Evolutionary conservation across 2,797 vertebrate species (phyloP).

Genomic region (Hydrophis major): DNA sequence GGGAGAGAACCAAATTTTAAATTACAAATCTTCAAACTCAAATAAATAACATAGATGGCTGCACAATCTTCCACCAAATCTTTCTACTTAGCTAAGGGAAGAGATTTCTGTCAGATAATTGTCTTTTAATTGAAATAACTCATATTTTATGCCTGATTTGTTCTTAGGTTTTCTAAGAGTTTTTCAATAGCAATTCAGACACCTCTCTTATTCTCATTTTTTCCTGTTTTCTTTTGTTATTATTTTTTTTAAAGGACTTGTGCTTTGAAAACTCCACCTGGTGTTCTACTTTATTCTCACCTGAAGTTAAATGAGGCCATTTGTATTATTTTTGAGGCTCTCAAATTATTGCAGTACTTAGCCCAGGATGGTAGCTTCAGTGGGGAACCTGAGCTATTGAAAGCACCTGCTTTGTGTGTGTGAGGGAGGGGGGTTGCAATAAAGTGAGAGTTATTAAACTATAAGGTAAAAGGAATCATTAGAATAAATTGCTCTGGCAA

Average conservation of each 20-base stretch:
- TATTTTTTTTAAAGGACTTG: slow-evolving; percentile 17
- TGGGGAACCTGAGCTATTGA: slow-evolving; percentile 24
- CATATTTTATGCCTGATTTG: slow-evolving; percentile 16
- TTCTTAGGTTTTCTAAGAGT: slow-evolving; percentile 16
- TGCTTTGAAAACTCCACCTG: slow-evolving; percentile 50
- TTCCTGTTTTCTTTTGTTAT: slow-evolving; percentile 7
- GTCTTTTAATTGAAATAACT: neutral
- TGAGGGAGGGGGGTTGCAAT: slow-evolving; percentile 21
- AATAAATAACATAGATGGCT: neutral
- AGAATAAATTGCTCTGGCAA: slow-evolving; percentile 36
- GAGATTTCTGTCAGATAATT: neutral
- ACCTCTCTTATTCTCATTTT: neutral
- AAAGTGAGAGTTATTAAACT: slow-evolving; percentile 57
- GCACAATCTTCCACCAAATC: neutral
- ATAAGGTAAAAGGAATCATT: slow-evolving; percentile 39
- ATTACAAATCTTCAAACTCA: neutral
- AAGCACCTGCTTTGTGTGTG: slow-evolving; percentile 27
- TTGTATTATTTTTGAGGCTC: slow-evolving; percentile 27
- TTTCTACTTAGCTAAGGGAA: neutral
- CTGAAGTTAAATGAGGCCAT: slow-evolving; percentile 43
- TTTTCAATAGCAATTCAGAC: neutral
- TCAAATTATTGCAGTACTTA: neutral
- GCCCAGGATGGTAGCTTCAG: slow-evolving; percentile 8
- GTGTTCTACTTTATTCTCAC: slow-evolving; percentile 43
- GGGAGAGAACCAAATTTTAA: too few species aligned